A percentile compares a stretch with the other conserved stretches of the same genome.
phyloP scores from a whole-genome alignment of 2,888 invertebrate species.

The Lycia hirtaria region DNA sequence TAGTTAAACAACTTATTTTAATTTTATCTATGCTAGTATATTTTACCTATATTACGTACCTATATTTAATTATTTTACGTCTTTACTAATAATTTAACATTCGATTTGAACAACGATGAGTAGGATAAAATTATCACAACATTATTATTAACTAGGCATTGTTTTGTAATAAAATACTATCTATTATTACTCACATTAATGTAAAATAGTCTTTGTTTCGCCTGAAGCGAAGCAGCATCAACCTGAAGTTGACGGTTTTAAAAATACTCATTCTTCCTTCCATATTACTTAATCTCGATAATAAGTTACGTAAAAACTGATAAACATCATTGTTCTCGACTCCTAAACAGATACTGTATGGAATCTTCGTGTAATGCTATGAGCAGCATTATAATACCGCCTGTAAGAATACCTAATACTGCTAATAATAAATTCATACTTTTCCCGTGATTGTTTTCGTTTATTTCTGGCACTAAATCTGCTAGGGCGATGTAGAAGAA shows the following conservation, averaged over 20 bases:
- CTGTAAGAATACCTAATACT: slow-evolving; percentile 87
- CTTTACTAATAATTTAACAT: slow-evolving; percentile 23
- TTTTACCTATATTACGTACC: neutral
- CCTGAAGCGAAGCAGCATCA: neutral
- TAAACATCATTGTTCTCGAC: slow-evolving; percentile 67
- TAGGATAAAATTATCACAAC: slow-evolving; percentile 25
- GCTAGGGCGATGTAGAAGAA: slow-evolving; percentile 93
- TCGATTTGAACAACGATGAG: slow-evolving; percentile 20
- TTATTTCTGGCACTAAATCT: slow-evolving; percentile 89
- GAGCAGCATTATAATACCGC: slow-evolving; percentile 89
- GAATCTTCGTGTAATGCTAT: slow-evolving; percentile 90
- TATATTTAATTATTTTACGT: neutral
- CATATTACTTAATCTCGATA: neutral
- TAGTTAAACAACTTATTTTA: neutral
- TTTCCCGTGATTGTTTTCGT: slow-evolving; percentile 81
- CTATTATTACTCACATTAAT: neutral
- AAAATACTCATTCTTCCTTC: neutral
- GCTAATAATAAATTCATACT: slow-evolving; percentile 86
- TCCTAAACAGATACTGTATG: slow-evolving; percentile 80
- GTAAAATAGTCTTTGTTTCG: slow-evolving; percentile 20
- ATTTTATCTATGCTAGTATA: neutral
- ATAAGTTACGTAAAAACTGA: neutral
- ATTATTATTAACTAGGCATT: slow-evolving; percentile 13
- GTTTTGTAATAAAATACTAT: slow-evolving; percentile 2
- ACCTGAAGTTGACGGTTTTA: neutral